phyloP scores from a whole-genome alignment of 2,113 vertebrate genomes.

The Sorex araneus region DNA sequence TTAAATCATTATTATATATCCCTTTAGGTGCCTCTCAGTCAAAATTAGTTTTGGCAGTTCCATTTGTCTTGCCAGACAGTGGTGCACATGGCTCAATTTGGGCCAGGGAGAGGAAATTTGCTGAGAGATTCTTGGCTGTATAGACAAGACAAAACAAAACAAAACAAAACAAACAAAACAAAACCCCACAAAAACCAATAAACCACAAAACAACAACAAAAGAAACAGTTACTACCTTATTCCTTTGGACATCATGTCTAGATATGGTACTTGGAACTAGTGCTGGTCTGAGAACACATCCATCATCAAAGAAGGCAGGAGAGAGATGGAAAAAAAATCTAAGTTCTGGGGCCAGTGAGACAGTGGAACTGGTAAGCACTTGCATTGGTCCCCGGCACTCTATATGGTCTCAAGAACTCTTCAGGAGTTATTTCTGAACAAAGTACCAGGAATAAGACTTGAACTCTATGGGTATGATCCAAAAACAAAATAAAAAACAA shows the following conservation, averaged over 20 bases:
- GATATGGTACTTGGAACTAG: background rate
- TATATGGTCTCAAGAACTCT: too few species aligned
- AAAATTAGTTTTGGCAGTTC: background rate
- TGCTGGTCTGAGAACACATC: background rate
- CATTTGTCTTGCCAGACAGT: background rate
- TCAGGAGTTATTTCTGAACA: too few species aligned
- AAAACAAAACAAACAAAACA: too few species aligned
- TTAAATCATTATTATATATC: background rate
- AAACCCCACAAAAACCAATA: too few species aligned
- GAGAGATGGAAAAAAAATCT: background rate
- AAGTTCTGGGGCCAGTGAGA: background rate
- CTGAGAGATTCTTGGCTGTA: background rate
- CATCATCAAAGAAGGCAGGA: background rate
- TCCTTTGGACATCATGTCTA: background rate
- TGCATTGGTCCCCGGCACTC: too few species aligned
- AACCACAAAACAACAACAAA: background rate
- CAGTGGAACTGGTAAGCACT: too few species aligned
- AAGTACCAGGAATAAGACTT: too few species aligned
- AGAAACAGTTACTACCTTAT: background rate
- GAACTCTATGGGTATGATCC: too few species aligned
- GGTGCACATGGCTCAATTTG: constrained; percentile 22
- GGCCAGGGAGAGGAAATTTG: background rate
- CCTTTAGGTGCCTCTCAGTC: background rate
- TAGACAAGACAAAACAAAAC: background rate
- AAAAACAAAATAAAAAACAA: too few species aligned